A percentile compares a stretch with the other conserved stretches of the same genome.
Conservation (phyloP, 2,888 invertebrate genomes). For the Silvanus unidentatus region DNA sequence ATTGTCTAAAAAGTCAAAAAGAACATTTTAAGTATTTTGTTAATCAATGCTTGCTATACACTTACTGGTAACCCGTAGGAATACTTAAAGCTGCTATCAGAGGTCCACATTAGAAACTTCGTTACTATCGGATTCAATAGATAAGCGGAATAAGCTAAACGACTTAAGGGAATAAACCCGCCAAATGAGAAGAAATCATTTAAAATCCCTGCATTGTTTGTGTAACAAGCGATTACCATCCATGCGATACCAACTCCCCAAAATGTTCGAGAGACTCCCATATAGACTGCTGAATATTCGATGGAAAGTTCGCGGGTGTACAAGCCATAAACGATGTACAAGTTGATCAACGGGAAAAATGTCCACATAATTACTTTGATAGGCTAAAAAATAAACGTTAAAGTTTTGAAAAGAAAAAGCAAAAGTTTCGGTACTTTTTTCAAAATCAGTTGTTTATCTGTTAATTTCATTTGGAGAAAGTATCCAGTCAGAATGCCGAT, state of each 20-base stretch:
- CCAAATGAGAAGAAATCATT: conserved; percentile 41
- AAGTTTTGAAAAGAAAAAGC: neutral
- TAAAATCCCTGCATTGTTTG: conserved; percentile 47
- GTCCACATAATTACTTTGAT: conserved; percentile 37
- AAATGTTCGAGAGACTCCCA: conserved; percentile 48
- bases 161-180: conserved; percentile 45
- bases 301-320: conserved; percentile 46
- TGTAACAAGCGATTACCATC: conserved; percentile 53
- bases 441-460: conserved; percentile 31
- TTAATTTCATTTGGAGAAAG: conserved; percentile 39
- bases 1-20: conserved; percentile 8
- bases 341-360: conserved; percentile 41
- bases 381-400: conserved; percentile 18
- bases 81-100: conserved; percentile 34
- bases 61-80: conserved; percentile 42
- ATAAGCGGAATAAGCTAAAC: conserved; percentile 55
- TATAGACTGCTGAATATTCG: conserved; percentile 47
- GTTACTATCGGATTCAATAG: conserved; percentile 55
- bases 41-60: conserved; percentile 9
- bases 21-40: neutral
- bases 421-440: conserved; percentile 25
- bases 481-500: conserved; percentile 49
- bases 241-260: conserved; percentile 54
- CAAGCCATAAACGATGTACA: conserved; percentile 45
- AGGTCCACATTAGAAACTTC: conserved; percentile 43